These are phyloP conservation scores for Bradysia coprophila DNA, from an alignment of 1,140 invertebrate genomes.

Conservation along the genomic window DNA sequence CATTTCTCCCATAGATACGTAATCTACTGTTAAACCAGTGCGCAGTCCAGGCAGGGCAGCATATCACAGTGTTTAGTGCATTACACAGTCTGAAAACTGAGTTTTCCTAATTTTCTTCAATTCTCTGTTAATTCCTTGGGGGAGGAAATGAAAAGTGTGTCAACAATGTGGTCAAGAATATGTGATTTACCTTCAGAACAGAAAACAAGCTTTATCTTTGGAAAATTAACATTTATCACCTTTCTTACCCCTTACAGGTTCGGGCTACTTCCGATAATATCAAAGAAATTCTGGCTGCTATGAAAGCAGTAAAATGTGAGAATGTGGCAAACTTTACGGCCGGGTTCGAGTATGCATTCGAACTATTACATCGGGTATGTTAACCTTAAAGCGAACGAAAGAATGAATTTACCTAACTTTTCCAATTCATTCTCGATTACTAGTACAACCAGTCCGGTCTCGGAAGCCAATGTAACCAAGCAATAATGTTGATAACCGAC, in stretches of 20 bases:
- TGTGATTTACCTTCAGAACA: too few relatives aligned
- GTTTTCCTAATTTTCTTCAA: too few relatives aligned
- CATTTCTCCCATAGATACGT: too few relatives aligned
- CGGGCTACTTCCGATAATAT: slow-evolving; percentile 76
- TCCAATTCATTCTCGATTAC: slow-evolving; percentile 11
- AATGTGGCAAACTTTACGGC: slow-evolving; percentile 84
- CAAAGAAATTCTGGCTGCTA: slow-evolving; percentile 55
- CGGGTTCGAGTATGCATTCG: slow-evolving; percentile 78
- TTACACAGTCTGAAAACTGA: too few relatives aligned
- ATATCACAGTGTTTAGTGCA: too few relatives aligned
- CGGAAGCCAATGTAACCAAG: slow-evolving; percentile 91
- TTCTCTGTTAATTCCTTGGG: too few relatives aligned
- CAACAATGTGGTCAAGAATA: too few relatives aligned
- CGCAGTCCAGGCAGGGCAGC: too few relatives aligned
- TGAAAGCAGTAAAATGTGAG: slow-evolving; percentile 45
- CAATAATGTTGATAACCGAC: slow-evolving; percentile 90
- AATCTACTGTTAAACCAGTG: too few relatives aligned
- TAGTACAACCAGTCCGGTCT: slow-evolving; percentile 64
- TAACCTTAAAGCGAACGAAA: too few relatives aligned
- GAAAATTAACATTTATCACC: background rate
- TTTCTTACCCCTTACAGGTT: slow-evolving; percentile 7
- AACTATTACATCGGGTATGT: slow-evolving; percentile 70
- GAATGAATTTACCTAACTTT: too few relatives aligned
- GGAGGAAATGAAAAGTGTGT: too few relatives aligned
- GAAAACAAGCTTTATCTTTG: background rate